Base-by-base conservation (phyloP, 2,797 vertebrate species). In the Fringilla coelebs region DNA sequence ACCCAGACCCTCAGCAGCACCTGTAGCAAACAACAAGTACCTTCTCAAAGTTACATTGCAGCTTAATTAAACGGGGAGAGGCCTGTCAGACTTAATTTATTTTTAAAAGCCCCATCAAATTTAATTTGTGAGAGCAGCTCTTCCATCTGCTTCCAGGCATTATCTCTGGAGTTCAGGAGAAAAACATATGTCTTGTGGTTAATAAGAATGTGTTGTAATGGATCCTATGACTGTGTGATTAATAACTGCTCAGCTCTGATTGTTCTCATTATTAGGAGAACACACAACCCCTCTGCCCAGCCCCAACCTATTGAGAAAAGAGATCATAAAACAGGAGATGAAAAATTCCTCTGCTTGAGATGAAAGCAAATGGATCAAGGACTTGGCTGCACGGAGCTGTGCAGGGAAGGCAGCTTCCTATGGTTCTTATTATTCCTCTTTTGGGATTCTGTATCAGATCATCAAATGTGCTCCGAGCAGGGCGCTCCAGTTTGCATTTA, bases 91-190 rank as follows among this genome's bases (percentile, higher is more conserved):
- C 80, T 92, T 95, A 96, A 96, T 96, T 96, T 88, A 77, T 89
- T 95, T 96, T 93, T 94, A 95, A 96, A 96, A 95, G 94, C 89
- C 94, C 89, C 92, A 94, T 94, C 95, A 96, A 95, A 96, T 95
- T 96, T 95, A 96, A 96, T 97, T 97, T 96, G 94, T 87, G 92
- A 96, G 97, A 90, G 94, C 90, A 86, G 73, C 72, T 72, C 87
- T 91, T 92, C 98, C 97, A 97, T 97, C 96, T 98, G 98, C 65
- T 97, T 94, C 62, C 62, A 80, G 49, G 55, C 96, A 96, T 97
- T 95, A 97, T 97, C 97, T 97, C 85, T 95, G 91, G 97, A 94
- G 96, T 98, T 98, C 89, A 94, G 94, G 93, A 93, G 96, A 74
- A 94, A 97, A 98, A 95, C 97, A 95, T 93, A 90, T 95, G 97